phyloP scores from a whole-genome alignment of 2,113 vertebrate genomes.

The Antigone vipio region DNA sequence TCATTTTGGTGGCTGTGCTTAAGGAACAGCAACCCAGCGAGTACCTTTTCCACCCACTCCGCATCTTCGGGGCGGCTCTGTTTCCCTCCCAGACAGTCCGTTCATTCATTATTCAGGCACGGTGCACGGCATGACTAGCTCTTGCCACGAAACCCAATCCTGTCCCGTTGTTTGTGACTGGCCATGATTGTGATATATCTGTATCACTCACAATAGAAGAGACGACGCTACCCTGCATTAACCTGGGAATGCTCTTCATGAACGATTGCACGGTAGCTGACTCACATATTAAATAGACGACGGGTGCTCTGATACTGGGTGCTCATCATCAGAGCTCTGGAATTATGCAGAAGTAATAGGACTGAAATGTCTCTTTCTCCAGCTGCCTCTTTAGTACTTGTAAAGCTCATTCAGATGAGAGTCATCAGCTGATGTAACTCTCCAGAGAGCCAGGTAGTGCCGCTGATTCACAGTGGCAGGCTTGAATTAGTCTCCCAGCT shows the following conservation, averaged over 20 bases:
- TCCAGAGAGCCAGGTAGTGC: background rate
- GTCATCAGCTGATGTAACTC: background rate
- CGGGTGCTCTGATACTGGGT: background rate
- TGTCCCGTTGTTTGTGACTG: background rate
- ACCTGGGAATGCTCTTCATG: background rate
- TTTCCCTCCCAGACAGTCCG: background rate
- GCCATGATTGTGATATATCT: background rate
- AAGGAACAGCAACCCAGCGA: background rate
- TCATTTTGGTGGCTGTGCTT: background rate
- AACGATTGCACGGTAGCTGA: background rate
- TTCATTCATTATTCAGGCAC: conserved; percentile 52
- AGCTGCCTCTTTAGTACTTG: background rate
- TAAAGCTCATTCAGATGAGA: background rate
- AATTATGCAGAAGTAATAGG: background rate
- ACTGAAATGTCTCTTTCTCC: background rate
- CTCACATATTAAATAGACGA: background rate
- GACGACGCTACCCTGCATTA: background rate
- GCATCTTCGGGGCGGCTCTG: background rate
- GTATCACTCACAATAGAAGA: background rate
- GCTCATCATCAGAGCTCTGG: background rate
- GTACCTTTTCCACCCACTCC: background rate
- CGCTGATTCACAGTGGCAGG: background rate
- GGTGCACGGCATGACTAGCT: background rate
- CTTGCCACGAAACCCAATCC: conserved; percentile 16
- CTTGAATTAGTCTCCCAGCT: background rate